Percentiles rank a stretch among this genome's conserved stretches.
Conservation (phyloP, 2,797 vertebrate genomes). For the Sebastes minor region DNA sequence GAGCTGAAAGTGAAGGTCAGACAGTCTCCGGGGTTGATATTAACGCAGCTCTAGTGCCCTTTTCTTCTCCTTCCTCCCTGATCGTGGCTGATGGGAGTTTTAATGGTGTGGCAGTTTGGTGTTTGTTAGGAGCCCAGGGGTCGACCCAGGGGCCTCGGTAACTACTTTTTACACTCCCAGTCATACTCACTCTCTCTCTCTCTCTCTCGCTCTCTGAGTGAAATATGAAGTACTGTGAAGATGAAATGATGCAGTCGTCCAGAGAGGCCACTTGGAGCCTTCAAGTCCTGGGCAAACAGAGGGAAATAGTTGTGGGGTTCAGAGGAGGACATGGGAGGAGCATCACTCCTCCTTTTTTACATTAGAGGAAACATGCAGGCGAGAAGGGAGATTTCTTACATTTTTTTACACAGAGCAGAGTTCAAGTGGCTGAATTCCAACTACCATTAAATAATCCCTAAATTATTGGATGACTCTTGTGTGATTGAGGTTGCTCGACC, state of each 20-base stretch:
- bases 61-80: constrained; percentile 11
- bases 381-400: background rate
- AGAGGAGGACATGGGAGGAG: constrained; percentile 39
- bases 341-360: background rate
- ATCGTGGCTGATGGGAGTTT: constrained; percentile 31
- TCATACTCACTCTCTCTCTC: background rate
- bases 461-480: background rate
- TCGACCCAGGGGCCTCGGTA: constrained; percentile 12
- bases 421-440: constrained; percentile 26
- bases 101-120: constrained; percentile 17
- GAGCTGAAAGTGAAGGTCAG: constrained; percentile 30
- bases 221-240: constrained; percentile 21
- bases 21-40: constrained; percentile 20
- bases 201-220: background rate
- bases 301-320: constrained; percentile 30
- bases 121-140: constrained; percentile 15
- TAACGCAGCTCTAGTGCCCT: constrained; percentile 4
- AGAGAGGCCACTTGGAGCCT: constrained; percentile 25
- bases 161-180: constrained; percentile 9
- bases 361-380: background rate
- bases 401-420: background rate
- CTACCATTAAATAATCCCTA: background rate
- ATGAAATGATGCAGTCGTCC: constrained; percentile 27
- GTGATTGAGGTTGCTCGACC: constrained; percentile 21
- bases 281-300: background rate